Conservation (phyloP, 2,797 vertebrate species). For the Garrulus glandarius region DNA sequence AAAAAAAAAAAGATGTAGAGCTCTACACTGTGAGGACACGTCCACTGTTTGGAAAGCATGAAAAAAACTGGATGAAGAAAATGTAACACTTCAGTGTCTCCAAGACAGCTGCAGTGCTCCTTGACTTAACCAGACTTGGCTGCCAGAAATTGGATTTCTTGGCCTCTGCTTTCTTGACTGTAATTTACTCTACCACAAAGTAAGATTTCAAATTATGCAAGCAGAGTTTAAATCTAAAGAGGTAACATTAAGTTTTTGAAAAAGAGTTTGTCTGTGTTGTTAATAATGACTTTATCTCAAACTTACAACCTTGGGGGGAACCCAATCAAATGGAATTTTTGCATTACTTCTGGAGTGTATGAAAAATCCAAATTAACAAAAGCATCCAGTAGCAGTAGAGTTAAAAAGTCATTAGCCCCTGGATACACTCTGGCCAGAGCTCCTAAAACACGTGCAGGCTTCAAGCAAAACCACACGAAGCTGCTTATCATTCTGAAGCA, state of each 20-base stretch:
- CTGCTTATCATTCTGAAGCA: slow-evolving; percentile 8
- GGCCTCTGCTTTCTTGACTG: not conserved
- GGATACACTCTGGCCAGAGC: not conserved
- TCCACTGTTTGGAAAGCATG: not conserved
- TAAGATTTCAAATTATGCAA: not conserved
- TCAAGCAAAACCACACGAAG: not conserved
- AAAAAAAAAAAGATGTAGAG: not conserved
- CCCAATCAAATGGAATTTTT: not conserved
- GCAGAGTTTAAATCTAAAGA: not conserved
- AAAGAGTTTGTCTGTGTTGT: not conserved
- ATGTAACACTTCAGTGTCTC: not conserved
- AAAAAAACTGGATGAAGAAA: not conserved
- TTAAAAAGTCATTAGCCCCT: not conserved
- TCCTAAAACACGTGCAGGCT: not conserved
- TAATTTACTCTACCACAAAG: not conserved
- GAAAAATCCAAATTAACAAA: not conserved
- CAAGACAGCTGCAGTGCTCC: not conserved
- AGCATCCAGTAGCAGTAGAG: not conserved
- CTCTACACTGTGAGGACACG: not conserved
- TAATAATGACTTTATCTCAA: not conserved
- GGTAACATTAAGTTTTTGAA: not conserved
- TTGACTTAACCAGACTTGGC: not conserved
- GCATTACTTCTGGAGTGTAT: not conserved
- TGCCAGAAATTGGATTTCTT: not conserved
- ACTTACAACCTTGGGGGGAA: not conserved